These are phyloP conservation scores for Montipora cactus DNA, from an alignment of 64 coral and sea anemone species.

Conservation along the genomic window DNA sequence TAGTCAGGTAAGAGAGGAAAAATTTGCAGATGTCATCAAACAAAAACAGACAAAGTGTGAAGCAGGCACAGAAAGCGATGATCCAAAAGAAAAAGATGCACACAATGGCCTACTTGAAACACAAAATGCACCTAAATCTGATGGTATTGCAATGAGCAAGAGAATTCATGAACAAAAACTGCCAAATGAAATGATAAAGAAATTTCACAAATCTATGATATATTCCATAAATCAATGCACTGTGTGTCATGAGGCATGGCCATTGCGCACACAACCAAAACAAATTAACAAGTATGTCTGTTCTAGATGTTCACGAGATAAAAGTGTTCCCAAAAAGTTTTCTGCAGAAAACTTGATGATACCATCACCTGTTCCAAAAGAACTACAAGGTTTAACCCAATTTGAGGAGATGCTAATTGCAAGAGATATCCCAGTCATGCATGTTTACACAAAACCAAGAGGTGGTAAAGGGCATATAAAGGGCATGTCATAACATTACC, in stretches of 20 bases:
- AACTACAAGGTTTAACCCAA: conserved; percentile 54
- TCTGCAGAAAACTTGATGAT: conserved; percentile 45
- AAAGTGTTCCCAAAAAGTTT: conserved; percentile 50
- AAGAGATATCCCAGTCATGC: conserved; percentile 49
- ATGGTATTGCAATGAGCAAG: conserved; percentile 13
- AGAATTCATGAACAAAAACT: conserved; percentile 33
- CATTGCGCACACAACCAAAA: conserved; percentile 19
- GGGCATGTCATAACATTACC: conserved; percentile 38
- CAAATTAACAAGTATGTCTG: conserved; percentile 34
- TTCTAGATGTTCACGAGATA: conserved; percentile 52
- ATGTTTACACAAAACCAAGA: conserved; percentile 48
- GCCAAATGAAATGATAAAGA: conserved; percentile 48
- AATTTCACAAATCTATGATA: conserved; percentile 69
- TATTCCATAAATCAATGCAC: conserved; percentile 46
- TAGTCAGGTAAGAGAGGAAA: too few species aligned
- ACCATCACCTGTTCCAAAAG: conserved; percentile 44
- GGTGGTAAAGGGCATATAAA: conserved; percentile 41
- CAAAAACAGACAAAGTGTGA: too few species aligned
- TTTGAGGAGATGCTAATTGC: conserved; percentile 66
- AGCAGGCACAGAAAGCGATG: too few species aligned
- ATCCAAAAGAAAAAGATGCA: too few species aligned
- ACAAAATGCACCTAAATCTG: not conserved
- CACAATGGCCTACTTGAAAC: too few species aligned
- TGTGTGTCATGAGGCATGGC: conserved; percentile 64
- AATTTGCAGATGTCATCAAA: too few species aligned